These are phyloP conservation scores for Eupithecia pulchellata DNA, from an alignment of 2,888 invertebrate species.

Conservation along the genomic window DNA sequence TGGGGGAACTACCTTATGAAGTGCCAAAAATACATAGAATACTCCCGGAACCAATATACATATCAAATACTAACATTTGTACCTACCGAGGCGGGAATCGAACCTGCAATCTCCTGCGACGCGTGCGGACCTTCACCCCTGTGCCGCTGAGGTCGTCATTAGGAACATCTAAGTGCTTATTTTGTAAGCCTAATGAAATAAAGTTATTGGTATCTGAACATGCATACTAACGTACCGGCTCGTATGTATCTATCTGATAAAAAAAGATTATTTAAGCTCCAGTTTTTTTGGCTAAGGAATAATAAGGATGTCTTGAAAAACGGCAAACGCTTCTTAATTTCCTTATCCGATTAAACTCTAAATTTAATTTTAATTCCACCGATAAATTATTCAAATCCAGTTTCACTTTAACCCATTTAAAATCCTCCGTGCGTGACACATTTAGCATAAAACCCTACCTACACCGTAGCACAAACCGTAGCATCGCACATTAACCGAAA, in stretches of 20 bases:
- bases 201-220: too few relatives aligned
- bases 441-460: conserved; percentile 61
- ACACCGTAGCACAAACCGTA: too few relatives aligned
- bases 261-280: too few relatives aligned
- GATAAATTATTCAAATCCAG: conserved; percentile 17
- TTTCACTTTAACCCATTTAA: conserved; percentile 20
- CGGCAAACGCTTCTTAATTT: conserved; percentile 1
- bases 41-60: neutral
- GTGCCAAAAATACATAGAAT: too few relatives aligned
- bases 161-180: too few relatives aligned
- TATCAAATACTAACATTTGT: neutral
- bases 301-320: too few relatives aligned
- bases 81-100: neutral
- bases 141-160: too few relatives aligned
- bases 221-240: too few relatives aligned
- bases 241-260: too few relatives aligned
- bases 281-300: neutral
- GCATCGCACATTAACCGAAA: conserved; percentile 53
- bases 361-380: neutral
- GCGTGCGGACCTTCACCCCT: too few relatives aligned
- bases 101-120: neutral
- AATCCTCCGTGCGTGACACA: conserved; percentile 53
- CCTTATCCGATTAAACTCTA: neutral
- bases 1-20: too few relatives aligned
- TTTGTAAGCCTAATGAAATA: too few relatives aligned